Evolutionary conservation across 2,888 invertebrate genomes (phyloP).

Genomic region (Allophyes oxyacanthae): DNA sequence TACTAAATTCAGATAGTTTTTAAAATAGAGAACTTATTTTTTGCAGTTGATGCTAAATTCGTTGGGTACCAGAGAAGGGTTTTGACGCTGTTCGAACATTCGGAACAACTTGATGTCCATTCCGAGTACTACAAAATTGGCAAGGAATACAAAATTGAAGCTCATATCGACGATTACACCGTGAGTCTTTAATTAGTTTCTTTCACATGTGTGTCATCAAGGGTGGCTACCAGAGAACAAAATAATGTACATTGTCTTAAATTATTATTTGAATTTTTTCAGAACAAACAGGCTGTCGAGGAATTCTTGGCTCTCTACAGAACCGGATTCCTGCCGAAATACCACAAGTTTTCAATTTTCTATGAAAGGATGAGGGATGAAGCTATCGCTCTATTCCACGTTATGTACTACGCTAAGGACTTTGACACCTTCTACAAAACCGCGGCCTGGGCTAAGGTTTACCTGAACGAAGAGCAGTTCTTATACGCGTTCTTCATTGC

Average conservation of each 20-base stretch:
- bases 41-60: constrained; percentile 64
- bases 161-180: constrained; percentile 76
- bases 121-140: constrained; percentile 79
- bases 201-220: constrained; percentile 8
- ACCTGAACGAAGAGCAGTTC: constrained; percentile 91
- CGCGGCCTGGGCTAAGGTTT: constrained; percentile 88
- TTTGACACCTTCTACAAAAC: constrained; percentile 90
- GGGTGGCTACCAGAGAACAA: too few relatives aligned
- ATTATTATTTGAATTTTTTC: constrained; percentile 40
- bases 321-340: constrained; percentile 83
- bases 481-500: constrained; percentile 90
- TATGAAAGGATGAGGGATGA: constrained; percentile 82
- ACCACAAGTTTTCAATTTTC: constrained; percentile 86
- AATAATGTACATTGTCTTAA: too few relatives aligned
- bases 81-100: constrained; percentile 80
- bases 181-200: constrained; percentile 61
- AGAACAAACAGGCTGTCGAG: constrained; percentile 81
- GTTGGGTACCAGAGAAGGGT: constrained; percentile 79
- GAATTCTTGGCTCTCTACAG: constrained; percentile 80
- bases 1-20: too few relatives aligned
- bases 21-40: constrained; percentile 7
- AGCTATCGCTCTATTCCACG: constrained; percentile 86
- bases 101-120: constrained; percentile 72
- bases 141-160: constrained; percentile 73
- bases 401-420: constrained; percentile 90